A percentile compares a stretch with the other conserved stretches of the same genome.
Evolutionary conservation across 2,113 vertebrate genomes (phyloP).

Genomic region (Anolis sagrei): DNA sequence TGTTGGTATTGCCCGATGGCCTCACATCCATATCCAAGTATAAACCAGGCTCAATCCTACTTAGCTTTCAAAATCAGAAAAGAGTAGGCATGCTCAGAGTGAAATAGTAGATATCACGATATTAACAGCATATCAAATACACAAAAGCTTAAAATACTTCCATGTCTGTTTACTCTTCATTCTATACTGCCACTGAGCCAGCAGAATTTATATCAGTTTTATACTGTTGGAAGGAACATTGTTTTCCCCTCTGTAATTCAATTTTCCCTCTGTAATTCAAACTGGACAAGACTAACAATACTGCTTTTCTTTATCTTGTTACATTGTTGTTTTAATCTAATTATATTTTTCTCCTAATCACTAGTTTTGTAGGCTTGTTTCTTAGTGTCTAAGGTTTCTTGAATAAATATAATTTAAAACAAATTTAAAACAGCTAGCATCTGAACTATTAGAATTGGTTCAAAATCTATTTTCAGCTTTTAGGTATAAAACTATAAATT

Average conservation of each 20-base stretch:
- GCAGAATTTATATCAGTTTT: not conserved
- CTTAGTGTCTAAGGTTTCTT: not conserved
- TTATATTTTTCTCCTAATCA: not conserved
- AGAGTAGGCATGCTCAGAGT: too few relatives aligned
- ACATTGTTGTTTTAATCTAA: not conserved
- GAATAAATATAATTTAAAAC: not conserved
- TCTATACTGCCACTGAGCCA: too few relatives aligned
- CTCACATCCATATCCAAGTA: too few relatives aligned
- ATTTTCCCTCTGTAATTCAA: not conserved
- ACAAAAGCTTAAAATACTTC: not conserved
- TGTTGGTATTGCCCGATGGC: too few relatives aligned
- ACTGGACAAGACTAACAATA: not conserved
- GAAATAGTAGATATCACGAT: too few relatives aligned
- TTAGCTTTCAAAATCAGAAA: too few relatives aligned
- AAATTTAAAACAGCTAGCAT: not conserved
- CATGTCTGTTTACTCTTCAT: not conserved
- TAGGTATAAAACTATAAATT: not conserved
- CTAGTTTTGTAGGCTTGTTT: not conserved
- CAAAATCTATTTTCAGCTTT: not conserved
- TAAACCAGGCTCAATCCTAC: too few relatives aligned
- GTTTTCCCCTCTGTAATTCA: not conserved
- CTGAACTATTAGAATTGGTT: not conserved
- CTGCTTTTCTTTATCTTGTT: not conserved
- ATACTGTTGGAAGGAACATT: not conserved
- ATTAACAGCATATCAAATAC: not conserved